These are phyloP conservation scores for Cephus spinipes DNA, from an alignment of 2,888 invertebrate species.

Conservation along the genomic window DNA sequence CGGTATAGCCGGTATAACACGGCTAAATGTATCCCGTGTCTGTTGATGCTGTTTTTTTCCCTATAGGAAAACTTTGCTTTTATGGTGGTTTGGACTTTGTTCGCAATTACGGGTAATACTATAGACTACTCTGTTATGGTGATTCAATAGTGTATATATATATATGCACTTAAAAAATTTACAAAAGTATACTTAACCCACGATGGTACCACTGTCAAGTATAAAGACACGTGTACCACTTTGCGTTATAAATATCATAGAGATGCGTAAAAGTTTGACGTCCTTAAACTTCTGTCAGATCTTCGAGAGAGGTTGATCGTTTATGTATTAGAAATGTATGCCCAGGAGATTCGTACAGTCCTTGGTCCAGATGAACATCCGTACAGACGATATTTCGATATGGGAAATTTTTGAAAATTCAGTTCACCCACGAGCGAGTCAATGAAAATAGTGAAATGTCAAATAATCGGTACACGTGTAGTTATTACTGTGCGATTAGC, in stretches of 20 bases:
- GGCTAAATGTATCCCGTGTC: too few species aligned
- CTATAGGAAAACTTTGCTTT: too few species aligned
- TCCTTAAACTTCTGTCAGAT: neutral
- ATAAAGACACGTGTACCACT: neutral
- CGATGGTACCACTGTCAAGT: neutral
- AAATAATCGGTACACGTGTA: neutral
- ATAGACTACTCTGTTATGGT: too few species aligned
- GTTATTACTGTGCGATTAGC: neutral
- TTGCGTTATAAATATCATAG: neutral
- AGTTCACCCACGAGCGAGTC: neutral
- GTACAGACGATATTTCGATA: neutral
- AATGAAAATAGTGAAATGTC: neutral
- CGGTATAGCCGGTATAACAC: too few species aligned
- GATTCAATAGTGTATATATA: too few species aligned
- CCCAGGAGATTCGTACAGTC: too few species aligned
- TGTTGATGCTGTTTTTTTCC: too few species aligned
- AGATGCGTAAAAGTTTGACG: neutral
- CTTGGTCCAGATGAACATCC: neutral
- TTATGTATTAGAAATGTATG: neutral
- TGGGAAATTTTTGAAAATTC: neutral
- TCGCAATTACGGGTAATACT: too few species aligned
- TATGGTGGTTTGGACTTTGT: too few species aligned
- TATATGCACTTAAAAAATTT: neutral
- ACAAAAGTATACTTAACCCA: neutral
- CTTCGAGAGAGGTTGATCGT: neutral